Conservation (phyloP, 1,140 invertebrate species). For the Neoseiulus cucumeris region DNA sequence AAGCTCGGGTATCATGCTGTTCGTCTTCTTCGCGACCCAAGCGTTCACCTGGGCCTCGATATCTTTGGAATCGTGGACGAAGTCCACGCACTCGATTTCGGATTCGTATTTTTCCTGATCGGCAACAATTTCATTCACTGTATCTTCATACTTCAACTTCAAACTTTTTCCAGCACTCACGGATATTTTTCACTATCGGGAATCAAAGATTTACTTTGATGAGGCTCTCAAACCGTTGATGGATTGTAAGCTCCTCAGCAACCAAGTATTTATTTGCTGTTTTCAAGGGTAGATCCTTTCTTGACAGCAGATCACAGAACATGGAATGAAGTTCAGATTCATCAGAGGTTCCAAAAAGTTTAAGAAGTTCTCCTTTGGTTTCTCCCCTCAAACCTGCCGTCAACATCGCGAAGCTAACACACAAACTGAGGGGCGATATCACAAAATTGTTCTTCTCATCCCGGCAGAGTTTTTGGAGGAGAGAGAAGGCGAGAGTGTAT, state of each 20-base stretch:
- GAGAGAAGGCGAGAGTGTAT: neutral
- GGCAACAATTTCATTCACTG: too few species aligned
- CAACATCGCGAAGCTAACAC: neutral
- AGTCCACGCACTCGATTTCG: neutral
- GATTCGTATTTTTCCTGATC: neutral
- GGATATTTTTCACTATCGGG: too few species aligned
- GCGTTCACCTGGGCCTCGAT: neutral
- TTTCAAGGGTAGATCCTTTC: neutral
- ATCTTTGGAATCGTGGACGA: neutral
- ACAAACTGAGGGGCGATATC: neutral
- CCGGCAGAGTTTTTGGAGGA: neutral
- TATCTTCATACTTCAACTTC: too few species aligned
- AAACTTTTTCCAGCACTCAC: too few species aligned
- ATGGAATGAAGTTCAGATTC: neutral
- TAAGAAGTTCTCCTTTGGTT: neutral
- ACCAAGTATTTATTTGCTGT: neutral
- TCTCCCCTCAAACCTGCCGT: neutral
- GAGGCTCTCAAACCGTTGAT: neutral
- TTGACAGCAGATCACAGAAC: neutral
- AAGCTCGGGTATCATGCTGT: neutral
- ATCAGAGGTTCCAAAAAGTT: neutral
- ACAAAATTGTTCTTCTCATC: neutral
- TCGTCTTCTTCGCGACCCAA: neutral
- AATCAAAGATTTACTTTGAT: too few species aligned
- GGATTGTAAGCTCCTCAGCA: neutral